Base-by-base conservation (phyloP, 2,797 vertebrate genomes). In the Stomatorhinus walkeri region DNA sequence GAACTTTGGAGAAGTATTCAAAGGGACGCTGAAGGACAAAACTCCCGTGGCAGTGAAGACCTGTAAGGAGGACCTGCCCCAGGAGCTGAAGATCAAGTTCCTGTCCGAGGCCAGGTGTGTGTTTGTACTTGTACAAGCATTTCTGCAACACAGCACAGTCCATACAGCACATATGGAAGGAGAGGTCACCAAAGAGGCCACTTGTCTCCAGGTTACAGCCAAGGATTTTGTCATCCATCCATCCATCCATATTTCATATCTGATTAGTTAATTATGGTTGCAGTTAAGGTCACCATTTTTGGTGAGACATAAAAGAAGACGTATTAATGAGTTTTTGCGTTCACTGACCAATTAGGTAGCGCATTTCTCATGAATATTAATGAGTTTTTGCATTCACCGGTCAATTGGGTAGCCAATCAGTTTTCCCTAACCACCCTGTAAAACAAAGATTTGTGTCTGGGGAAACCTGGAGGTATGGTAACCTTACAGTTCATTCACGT, bases 1-100 rank as follows among this genome's bases (percentile, higher is more conserved):
- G 87, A 99, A 99, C 96, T 99, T 99, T 92, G 98, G 98, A 14
- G 98, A 99, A 93, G 98, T 99, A 3, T 99, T 97, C 91, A 98
- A 98, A 90, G 98, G 98, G 90, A 97, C 95, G 0, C 94, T 99
- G 91, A 97, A 97, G 76, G 98, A 99, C 95, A 99, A 98, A 94
- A 97, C 95, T 10, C 92, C 95, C 0, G 97, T 99, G n/a, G 98
- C 98, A 28, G 96, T 99, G 87, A 99, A 99, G 94, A 99, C 98
- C 0, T 99, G 98, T 93, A 99, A 99, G 95, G 98, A 99, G 95
- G 98, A 98, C 94, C 96, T 99, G 93, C 97, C 98, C 91, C 98
- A 98, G 92, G 98, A 99, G 91, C 90, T 99, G 91, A 99, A 99
- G 96, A 98, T 98, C 92, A 97, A 98, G 92, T 99, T 99, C 94